Evolutionary conservation across 2,888 invertebrate genomes (phyloP), one percentile per base, ranked within the genome.

Genomic region (Marronus borbonicus): DNA sequence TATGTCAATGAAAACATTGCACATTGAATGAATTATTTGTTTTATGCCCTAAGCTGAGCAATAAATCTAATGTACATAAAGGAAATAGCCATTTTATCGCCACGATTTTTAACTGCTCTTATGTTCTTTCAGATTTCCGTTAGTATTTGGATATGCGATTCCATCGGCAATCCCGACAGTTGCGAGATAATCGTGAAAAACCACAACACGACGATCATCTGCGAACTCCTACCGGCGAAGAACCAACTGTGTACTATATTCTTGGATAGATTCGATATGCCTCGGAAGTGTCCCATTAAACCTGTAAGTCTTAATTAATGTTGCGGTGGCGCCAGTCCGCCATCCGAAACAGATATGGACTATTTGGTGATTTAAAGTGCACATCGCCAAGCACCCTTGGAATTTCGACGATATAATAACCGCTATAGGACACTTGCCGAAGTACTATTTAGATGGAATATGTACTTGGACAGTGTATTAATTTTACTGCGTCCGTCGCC

Each of bases 111-210:
- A 55, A 55, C 3, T 55, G 4, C 55, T 55, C 24, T 20, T 74
- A 12, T 78, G 5, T 79, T 81, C 81, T 83, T 79, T 39, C 79
- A 86, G 86, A 83, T 85, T 50, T 77, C 80, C 17, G 81, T 84
- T 50, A 83, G 79, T 55, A 83, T 86, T 78, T 82, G 83, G 81
- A 86, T 84, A 80, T 86, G 86, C 76, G 86, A 85, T 77, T 80
- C 82, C 50, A 83, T 84, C 20, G 85, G 84, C 52, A 85, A 84
- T 77, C 83, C 84, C 20, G 86, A 86, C 76, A 84, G 81, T 76
- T 86, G 86, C 80, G 86, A 86, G 80, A 84, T 82, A 65, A 79
- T 84, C 60, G 39, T 86, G n/a, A 84, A 84, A 77, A 85, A 86
- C 79, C 84, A 82, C 76, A 83, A 80, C 39, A 83, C 81, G 14